phyloP scores from a whole-genome alignment of 2,113 vertebrate species.

The Gymnorhina tibicen region DNA sequence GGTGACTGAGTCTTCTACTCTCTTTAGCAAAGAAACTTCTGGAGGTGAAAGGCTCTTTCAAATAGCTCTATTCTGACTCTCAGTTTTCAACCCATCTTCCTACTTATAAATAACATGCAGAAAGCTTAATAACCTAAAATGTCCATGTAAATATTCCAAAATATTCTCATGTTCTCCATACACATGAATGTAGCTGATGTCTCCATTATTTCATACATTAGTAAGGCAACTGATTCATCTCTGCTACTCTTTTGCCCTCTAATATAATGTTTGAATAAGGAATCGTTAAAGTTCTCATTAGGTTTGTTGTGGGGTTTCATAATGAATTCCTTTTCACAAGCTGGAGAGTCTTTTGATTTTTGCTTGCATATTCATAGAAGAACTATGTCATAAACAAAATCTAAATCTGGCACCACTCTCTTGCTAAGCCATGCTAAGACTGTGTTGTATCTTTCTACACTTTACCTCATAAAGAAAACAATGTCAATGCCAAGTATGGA shows the following conservation, averaged over 20 bases:
- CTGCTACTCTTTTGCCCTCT: constrained; percentile 31
- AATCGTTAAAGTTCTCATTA: constrained; percentile 55
- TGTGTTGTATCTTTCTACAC: constrained; percentile 41
- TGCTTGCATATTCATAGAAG: constrained; percentile 62
- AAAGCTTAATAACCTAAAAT: background rate
- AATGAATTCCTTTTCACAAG: constrained; percentile 51
- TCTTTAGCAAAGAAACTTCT: background rate
- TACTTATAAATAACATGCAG: background rate
- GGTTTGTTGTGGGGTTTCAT: constrained; percentile 55
- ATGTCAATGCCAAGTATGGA: constrained; percentile 39
- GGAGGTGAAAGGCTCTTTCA: background rate
- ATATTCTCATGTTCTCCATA: background rate
- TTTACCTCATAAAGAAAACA: constrained; percentile 47
- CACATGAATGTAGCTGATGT: background rate
- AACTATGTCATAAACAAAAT: constrained; percentile 59
- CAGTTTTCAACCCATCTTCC: background rate
- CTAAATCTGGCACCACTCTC: constrained; percentile 53
- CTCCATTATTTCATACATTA: background rate
- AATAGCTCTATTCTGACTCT: background rate
- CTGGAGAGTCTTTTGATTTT: constrained; percentile 59
- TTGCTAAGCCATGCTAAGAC: background rate
- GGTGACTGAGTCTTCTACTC: background rate
- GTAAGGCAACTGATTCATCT: constrained; percentile 9
- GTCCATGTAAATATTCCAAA: background rate
- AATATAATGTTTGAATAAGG: constrained; percentile 36